A percentile compares a stretch with the other conserved stretches of the same genome.
phyloP scores from a whole-genome alignment of 2,888 invertebrate species.

The Xanthostigma xanthostigma region DNA sequence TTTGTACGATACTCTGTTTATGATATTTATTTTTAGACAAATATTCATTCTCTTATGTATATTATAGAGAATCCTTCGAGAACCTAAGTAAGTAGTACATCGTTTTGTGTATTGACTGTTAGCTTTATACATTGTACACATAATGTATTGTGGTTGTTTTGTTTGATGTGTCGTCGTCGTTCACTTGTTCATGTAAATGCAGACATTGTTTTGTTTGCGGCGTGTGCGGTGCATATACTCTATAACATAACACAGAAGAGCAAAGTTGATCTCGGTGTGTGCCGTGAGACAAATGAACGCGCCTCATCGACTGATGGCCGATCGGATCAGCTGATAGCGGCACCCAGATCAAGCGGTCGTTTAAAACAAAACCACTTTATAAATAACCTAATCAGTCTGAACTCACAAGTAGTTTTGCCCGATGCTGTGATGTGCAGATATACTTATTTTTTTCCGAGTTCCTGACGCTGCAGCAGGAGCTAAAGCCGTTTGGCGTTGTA shows the following conservation, averaged over 20 bases:
- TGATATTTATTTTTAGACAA: too few species aligned
- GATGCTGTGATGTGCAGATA: neutral
- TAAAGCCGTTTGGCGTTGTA: neutral
- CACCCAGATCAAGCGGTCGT: neutral
- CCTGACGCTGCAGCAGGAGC: too few species aligned
- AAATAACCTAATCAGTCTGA: neutral
- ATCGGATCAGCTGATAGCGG: constrained; percentile 2
- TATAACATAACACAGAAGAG: neutral
- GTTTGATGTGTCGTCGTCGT: too few species aligned
- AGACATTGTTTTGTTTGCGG: constrained; percentile 2
- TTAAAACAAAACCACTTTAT: constrained; percentile 4
- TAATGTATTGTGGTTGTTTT: too few species aligned
- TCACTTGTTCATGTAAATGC: constrained; percentile 2
- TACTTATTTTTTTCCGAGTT: too few species aligned
- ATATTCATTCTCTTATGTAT: too few species aligned
- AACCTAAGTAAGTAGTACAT: too few species aligned
- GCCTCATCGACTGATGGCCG: constrained; percentile 3
- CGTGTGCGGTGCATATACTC: neutral
- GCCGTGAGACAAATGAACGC: constrained; percentile 2
- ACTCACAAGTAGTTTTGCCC: neutral
- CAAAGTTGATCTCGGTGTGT: neutral
- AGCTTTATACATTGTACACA: too few species aligned
- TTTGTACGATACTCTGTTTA: too few species aligned
- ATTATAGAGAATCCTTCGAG: too few species aligned
- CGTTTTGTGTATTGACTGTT: too few species aligned